A percentile compares a stretch with the other conserved stretches of the same genome.
phyloP scores from a whole-genome alignment of 2,888 invertebrate species.

The Aspidapion aeneum region DNA sequence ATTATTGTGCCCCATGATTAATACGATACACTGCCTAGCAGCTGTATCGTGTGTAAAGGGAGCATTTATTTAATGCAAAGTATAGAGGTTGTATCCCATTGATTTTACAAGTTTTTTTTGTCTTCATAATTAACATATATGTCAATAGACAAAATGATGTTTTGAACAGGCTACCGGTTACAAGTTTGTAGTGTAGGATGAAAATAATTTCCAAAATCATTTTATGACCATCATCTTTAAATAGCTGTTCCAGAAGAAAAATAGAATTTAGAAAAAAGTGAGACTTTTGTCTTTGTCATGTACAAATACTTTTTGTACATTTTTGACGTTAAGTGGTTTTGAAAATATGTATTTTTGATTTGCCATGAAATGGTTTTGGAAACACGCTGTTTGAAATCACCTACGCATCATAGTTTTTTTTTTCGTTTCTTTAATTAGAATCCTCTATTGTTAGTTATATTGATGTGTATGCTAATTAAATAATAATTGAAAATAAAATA shows the following conservation, averaged over 20 bases:
- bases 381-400: too few relatives aligned
- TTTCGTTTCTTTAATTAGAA: not conserved
- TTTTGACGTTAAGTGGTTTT: too few relatives aligned
- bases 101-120: conserved; percentile 21
- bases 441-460: conserved; percentile 28
- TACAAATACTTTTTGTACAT: too few relatives aligned
- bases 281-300: too few relatives aligned
- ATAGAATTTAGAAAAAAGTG: too few relatives aligned
- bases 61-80: conserved; percentile 89
- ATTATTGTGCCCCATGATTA: conserved; percentile 31
- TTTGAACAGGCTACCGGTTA: conserved; percentile 4
- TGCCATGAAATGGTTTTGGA: too few relatives aligned
- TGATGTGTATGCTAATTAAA: conserved; percentile 48
- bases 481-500: conserved; percentile 8
- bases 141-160: conserved; percentile 42
- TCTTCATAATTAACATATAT: conserved; percentile 47
- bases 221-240: too few relatives aligned
- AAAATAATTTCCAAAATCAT: too few relatives aligned
- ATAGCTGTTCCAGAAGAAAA: too few relatives aligned
- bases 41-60: conserved; percentile 68
- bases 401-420: not conserved
- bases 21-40: conserved; percentile 30
- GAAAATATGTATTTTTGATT: too few relatives aligned
- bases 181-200: not conserved
- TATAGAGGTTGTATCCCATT: conserved; percentile 74